Evolutionary conservation across 2,797 vertebrate species (phyloP).

Genomic region (Coluber constrictor): DNA sequence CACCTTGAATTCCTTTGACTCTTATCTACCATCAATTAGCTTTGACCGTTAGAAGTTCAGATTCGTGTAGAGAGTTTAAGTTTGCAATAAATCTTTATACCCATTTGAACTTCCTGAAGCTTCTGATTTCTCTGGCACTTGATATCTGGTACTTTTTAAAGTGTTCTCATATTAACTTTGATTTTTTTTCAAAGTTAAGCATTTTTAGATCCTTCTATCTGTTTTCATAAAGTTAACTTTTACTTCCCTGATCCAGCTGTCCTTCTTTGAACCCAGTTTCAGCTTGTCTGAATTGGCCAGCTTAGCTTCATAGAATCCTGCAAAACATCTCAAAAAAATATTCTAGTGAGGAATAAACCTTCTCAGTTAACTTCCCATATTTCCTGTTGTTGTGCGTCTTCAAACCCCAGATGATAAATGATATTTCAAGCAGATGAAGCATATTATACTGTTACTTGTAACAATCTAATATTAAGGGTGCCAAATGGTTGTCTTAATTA

Average conservation of each 20-base stretch:
- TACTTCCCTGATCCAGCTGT: neutral
- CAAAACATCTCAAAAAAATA: constrained; percentile 32
- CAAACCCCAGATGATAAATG: constrained; percentile 53
- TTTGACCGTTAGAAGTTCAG: neutral
- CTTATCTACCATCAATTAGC: neutral
- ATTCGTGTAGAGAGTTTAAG: neutral
- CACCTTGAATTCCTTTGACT: neutral
- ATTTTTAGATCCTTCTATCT: neutral
- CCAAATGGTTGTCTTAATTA: constrained; percentile 52
- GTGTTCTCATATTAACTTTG: neutral
- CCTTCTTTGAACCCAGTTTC: neutral
- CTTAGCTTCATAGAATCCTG: neutral
- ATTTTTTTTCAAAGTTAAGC: neutral
- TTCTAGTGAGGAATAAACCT: constrained; percentile 30
- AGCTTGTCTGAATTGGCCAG: neutral
- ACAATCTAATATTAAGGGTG: constrained; percentile 42
- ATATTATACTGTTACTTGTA: constrained; percentile 52
- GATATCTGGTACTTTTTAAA: neutral
- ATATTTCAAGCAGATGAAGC: constrained; percentile 48
- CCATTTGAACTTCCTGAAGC: neutral
- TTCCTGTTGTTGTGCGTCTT: constrained; percentile 31
- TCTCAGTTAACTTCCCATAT: constrained; percentile 45
- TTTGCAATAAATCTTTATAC: neutral
- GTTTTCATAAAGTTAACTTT: neutral
- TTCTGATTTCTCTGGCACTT: neutral